These are phyloP conservation scores for Nesometra sesokonis DNA, from an alignment of 35 echinoderm and acorn worm species.

Conservation along the genomic window DNA sequence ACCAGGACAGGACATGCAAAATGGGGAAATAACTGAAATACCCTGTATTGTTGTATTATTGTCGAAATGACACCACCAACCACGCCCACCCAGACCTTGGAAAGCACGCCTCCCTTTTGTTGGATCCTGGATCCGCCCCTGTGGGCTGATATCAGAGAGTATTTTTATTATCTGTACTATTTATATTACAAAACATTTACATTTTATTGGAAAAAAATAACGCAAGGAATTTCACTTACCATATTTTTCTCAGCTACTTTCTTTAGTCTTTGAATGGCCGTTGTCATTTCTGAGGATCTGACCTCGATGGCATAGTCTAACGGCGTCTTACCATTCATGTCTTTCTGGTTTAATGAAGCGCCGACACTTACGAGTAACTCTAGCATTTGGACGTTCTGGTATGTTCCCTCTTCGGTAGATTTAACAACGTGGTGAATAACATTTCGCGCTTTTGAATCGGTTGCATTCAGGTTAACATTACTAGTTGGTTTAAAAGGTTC, in stretches of 20 bases:
- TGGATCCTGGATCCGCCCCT: too few species aligned
- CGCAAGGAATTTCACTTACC: neutral
- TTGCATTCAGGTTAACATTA: conserved; percentile 35
- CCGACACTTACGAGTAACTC: conserved; percentile 35
- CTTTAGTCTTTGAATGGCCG: conserved; percentile 38
- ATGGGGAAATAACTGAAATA: too few species aligned
- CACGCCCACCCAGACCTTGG: too few species aligned
- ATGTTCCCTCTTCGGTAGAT: conserved; percentile 65
- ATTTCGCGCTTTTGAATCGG: conserved; percentile 44
- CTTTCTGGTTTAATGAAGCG: conserved; percentile 35
- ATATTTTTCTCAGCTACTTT: conserved; percentile 35
- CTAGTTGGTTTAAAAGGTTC: conserved; percentile 5
- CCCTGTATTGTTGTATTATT: too few species aligned
- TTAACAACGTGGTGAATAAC: conserved; percentile 68
- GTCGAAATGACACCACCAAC: too few species aligned
- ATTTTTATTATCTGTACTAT: too few species aligned
- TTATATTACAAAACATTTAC: too few species aligned
- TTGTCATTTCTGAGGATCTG: conserved; percentile 39
- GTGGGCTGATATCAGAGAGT: too few species aligned
- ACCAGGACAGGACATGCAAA: too few species aligned
- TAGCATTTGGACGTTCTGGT: conserved; percentile 65
- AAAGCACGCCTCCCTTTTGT: too few species aligned
- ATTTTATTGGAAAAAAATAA: too few species aligned
- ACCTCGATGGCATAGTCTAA: conserved; percentile 64
- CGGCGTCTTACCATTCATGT: conserved; percentile 54